Evolutionary conservation across 2,797 vertebrate species (phyloP), one percentile per base, ranked within the genome.

Genomic region (Karalla daura): DNA sequence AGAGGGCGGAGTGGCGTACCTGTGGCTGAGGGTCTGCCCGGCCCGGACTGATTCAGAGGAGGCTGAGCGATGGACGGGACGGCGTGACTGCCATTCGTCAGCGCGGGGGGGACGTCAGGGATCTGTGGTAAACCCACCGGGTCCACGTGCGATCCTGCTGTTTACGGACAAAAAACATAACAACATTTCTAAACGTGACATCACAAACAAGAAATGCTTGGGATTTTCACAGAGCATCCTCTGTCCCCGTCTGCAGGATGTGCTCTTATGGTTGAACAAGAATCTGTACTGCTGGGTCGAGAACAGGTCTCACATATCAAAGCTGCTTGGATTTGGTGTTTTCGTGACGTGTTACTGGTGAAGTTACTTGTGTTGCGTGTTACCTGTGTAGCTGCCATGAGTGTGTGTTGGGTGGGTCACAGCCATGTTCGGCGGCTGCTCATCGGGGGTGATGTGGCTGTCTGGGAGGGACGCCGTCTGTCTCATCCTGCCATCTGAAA

Each of bases 401-500:
- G 65, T 24, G 0, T 86, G 83, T 76, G 88, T 9, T 0, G 81
- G 49, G 0, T 89, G 67, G 72, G 82, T 35, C 24, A 80, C 78
- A 1, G 87, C 55, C 44, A 78, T 74, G 69, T 86, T 86, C 23
- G 85, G 82, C 0, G 69, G 81, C 10, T 89, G 84, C 25, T 92
- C 92, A 45, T 97, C 95, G 44, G 91, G 88, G 0, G 93, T 84
- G 50, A 90, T 80, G 0, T 87, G 88, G 49, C 89, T 80, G n/a
- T 95, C 91, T 58, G 89, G 85, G 5, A 89, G 53, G 59, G 91
- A 49, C 1, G 87, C 87, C 30, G 88, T 51, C 58, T 90, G 95
- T 15, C 91, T 94, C 50, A 92, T 87, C 88, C 95, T 93, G 81
- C 94, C 86, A 74, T 96, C 96, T 93, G 76, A 78, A 82, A 82